These are phyloP conservation scores for Clarias gariepinus DNA, from an alignment of 2,113 vertebrate species.

Conservation along the genomic window DNA sequence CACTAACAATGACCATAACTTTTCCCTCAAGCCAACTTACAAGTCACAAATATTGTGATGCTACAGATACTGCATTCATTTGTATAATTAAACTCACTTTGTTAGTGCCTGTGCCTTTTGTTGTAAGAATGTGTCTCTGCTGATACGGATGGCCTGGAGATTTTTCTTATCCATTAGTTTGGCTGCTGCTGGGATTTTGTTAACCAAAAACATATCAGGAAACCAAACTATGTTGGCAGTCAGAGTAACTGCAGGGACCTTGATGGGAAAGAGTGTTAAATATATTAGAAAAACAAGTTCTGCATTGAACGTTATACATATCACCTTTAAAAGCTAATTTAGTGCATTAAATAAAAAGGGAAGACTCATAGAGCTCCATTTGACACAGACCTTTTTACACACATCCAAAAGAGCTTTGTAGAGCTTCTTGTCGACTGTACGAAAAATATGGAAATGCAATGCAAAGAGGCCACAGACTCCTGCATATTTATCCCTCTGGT, in stretches of 20 bases:
- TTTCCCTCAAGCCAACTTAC: not conserved
- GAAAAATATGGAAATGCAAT: constrained; percentile 95
- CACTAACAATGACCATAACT: not conserved
- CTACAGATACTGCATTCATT: not conserved
- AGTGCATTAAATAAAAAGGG: not conserved
- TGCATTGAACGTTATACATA: no score
- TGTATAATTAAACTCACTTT: constrained; percentile 76
- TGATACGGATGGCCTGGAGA: constrained; percentile 79
- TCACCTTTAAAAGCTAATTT: not conserved
- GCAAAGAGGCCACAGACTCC: constrained; percentile 90
- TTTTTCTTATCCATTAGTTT: constrained; percentile 95
- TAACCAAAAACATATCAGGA: constrained; percentile 87
- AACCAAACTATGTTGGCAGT: constrained; percentile 97
- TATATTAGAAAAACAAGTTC: not conserved
- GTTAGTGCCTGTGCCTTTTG: constrained; percentile 88
- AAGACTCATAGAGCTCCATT: not conserved
- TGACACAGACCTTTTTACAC: constrained; percentile 88
- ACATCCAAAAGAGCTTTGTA: constrained; percentile 91
- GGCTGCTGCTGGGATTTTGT: constrained; percentile 87
- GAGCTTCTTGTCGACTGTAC: constrained; percentile 92
- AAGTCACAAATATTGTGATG: not conserved
- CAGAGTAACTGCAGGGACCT: constrained; percentile 96
- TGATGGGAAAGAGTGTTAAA: not conserved
- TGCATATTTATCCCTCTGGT: constrained; percentile 94
- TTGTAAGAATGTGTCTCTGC: constrained; percentile 87